These are phyloP conservation scores for Murina feae DNA, from an alignment of 2,113 vertebrate genomes.

Conservation along the genomic window DNA sequence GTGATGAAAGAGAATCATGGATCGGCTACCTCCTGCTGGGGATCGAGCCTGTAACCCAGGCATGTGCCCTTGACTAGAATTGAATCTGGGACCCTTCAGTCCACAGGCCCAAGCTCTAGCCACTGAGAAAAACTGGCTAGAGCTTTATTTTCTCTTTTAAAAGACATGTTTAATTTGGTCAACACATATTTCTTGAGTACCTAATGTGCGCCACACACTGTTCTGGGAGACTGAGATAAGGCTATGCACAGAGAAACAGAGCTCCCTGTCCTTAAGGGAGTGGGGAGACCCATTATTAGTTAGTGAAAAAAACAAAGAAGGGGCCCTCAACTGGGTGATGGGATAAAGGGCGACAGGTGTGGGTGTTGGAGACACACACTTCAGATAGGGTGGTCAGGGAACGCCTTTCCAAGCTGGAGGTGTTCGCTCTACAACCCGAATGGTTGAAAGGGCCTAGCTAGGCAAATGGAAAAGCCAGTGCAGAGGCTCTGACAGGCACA, in stretches of 20 bases:
- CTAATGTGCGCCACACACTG: not conserved
- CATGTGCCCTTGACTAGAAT: too few species aligned
- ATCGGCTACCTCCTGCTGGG: too few species aligned
- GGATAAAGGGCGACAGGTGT: not conserved
- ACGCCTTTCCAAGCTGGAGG: not conserved
- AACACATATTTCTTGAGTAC: not conserved
- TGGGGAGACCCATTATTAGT: not conserved
- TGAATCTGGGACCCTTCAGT: too few species aligned
- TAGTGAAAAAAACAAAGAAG: not conserved
- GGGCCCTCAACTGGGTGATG: not conserved
- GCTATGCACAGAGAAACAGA: not conserved
- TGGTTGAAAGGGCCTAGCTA: too few species aligned
- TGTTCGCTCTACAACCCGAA: not conserved
- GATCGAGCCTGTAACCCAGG: too few species aligned
- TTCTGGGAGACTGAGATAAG: not conserved
- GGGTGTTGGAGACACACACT: not conserved
- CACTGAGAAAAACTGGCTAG: too few species aligned
- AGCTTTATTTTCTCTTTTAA: not conserved
- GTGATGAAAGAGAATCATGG: too few species aligned
- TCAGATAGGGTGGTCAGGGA: not conserved
- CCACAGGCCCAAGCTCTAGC: too few species aligned
- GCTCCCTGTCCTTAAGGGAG: not conserved
- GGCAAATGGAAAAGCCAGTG: not conserved
- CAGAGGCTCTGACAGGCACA: not conserved
- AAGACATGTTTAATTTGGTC: not conserved